Evolutionary conservation across 2,888 invertebrate species (phyloP).

Genomic region (Platynereis dumerilii): DNA sequence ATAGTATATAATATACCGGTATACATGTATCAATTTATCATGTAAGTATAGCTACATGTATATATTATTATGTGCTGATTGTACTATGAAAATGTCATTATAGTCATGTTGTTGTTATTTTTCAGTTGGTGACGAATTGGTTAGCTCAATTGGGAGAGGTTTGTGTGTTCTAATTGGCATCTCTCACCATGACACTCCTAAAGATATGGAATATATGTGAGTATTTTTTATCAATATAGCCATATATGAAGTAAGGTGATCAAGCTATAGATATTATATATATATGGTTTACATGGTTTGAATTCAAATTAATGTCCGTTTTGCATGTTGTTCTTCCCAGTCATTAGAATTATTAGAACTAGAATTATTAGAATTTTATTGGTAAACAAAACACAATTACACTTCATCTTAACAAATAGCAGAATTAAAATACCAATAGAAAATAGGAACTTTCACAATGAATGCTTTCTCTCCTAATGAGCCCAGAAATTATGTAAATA

Average conservation of each 20-base stretch:
- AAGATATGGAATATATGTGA: conserved; percentile 87
- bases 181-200: conserved; percentile 75
- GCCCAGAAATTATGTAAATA: too few relatives aligned
- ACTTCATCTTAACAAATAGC: too few relatives aligned
- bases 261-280: background rate
- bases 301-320: background rate
- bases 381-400: background rate
- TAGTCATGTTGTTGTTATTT: too few relatives aligned
- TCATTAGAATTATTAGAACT: background rate
- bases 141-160: conserved; percentile 82
- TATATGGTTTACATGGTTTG: background rate
- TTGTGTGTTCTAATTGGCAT: conserved; percentile 89
- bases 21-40: too few relatives aligned
- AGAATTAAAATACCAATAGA: too few relatives aligned
- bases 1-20: too few relatives aligned
- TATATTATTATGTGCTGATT: too few relatives aligned
- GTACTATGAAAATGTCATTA: too few relatives aligned
- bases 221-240: conserved; percentile 47
- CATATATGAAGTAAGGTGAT: background rate
- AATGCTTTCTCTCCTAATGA: background rate
- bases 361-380: too few relatives aligned
- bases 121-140: conserved; percentile 77
- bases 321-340: background rate
- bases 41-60: too few relatives aligned
- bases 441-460: background rate